These are phyloP conservation scores for Biston stratarius DNA, from an alignment of 2,888 invertebrate genomes.

Conservation along the genomic window DNA sequence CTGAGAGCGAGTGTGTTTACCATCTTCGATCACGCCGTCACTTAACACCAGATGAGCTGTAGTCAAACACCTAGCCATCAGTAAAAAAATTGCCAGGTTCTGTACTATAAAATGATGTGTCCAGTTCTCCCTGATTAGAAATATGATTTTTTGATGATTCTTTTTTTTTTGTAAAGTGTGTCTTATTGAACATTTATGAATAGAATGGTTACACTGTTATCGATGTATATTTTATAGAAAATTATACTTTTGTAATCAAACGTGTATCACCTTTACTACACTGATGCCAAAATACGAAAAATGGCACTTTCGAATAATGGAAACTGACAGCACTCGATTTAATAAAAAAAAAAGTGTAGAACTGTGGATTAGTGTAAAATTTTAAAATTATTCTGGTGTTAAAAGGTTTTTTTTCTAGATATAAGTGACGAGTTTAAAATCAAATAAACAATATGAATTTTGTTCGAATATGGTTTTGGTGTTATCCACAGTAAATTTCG, in stretches of 20 bases:
- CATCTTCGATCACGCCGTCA: too few relatives aligned
- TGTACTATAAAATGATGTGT: too few relatives aligned
- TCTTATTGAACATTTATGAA: too few relatives aligned
- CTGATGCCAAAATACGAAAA: constrained; percentile 10
- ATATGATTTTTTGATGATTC: too few relatives aligned
- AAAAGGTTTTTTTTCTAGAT: background rate
- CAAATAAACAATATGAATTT: background rate
- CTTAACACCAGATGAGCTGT: too few relatives aligned
- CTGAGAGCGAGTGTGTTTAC: too few relatives aligned
- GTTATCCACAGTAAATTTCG: constrained; percentile 3
- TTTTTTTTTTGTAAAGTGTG: too few relatives aligned
- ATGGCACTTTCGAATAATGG: constrained; percentile 16
- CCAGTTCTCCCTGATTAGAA: too few relatives aligned
- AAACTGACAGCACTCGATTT: constrained; percentile 21
- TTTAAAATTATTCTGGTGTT: background rate
- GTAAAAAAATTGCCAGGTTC: too few relatives aligned
- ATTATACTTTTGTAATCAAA: background rate
- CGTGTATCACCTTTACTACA: constrained; percentile 26
- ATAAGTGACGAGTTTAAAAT: background rate
- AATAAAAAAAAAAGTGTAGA: constrained; percentile 7
- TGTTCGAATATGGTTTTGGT: background rate
- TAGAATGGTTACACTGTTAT: too few relatives aligned
- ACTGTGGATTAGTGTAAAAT: constrained; percentile 3
- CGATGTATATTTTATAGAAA: too few relatives aligned
- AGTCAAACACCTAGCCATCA: too few relatives aligned